Conservation (phyloP, 2,888 invertebrate species). For the Autographa pulchrina region DNA sequence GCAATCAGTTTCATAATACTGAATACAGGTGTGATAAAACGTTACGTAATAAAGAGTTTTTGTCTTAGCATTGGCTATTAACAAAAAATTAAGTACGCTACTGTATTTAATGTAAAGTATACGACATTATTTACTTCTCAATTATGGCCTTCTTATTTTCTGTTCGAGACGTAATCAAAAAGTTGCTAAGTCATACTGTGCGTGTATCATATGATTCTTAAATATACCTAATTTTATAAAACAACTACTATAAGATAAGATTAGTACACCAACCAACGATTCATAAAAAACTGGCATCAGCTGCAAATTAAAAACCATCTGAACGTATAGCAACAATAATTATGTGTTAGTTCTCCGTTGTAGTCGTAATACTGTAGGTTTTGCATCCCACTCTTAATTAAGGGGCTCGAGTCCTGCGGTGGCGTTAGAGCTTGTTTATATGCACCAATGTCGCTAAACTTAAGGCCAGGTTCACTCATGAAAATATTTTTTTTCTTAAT, state of each 20-base stretch:
- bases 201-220: too few species aligned
- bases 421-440: slow-evolving; percentile 68
- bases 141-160: too few species aligned
- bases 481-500: neutral
- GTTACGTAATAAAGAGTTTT: too few species aligned
- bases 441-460: slow-evolving; percentile 61
- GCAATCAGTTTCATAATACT: too few species aligned
- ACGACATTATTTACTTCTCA: too few species aligned
- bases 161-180: too few species aligned
- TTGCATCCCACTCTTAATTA: slow-evolving; percentile 69
- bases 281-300: slow-evolving; percentile 27
- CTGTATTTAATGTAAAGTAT: too few species aligned
- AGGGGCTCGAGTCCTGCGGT: slow-evolving; percentile 66
- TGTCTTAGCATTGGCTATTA: too few species aligned
- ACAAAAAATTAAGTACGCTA: too few species aligned
- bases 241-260: neutral
- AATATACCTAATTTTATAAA: too few species aligned
- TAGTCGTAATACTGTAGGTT: slow-evolving; percentile 56
- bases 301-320: slow-evolving; percentile 51
- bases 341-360: slow-evolving; percentile 57
- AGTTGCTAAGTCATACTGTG: too few species aligned
- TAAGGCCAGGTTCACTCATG: slow-evolving; percentile 47
- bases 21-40: too few species aligned
- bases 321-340: slow-evolving; percentile 57
- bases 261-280: neutral